Base-by-base conservation (phyloP, 2,797 vertebrate species). In the Hephaestus fuliginosus region DNA sequence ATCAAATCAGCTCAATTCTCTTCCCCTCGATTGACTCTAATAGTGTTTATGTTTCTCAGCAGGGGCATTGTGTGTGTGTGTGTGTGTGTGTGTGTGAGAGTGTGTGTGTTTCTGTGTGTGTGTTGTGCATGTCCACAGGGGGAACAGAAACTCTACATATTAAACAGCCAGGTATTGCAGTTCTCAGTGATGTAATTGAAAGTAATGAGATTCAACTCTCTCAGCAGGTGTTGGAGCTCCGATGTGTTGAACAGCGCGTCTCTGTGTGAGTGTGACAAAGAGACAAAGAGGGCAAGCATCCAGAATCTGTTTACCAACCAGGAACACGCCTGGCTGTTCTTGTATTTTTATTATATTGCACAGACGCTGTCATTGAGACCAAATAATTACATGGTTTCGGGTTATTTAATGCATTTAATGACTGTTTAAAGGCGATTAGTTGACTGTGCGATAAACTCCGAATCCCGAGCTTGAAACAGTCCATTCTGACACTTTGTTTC, bases 181-280 rank as follows among this genome's bases (percentile, higher is more conserved):
- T 53, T 64, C 86, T 91, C 89, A 49, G 74, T 85, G 90, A 90
- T 91, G 89, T 94, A 92, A 94, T 93, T 93, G 92, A 91, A 92
- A 88, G 84, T 92, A 94, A 94, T 95, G 93, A 93, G 89, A 94
- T 92, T 90, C 85, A 83, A 81, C 77, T 85, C 74, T 92, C 93
- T 82, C 90, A 86, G 91, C 86, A 86, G 91, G 91, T 74, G 90
- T 74, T 76, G 5, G 57, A 39, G 76, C 57, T 64, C 52, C 57
- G 36, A 57, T n/a, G 64, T 70, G 36, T 69, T 72, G 52, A 80
- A 84, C 76, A 25, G 20, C 1, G 58, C 28, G 62, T 62, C 39
- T 39, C 51, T 52, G 8, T 66, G 74, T 57, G 78, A 53, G 49
- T 14, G 65, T 51, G 71, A 53, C 60, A 71, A 36, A 48, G 43